Base-by-base conservation (phyloP, 1,140 invertebrate genomes). In the Solen grandis region DNA sequence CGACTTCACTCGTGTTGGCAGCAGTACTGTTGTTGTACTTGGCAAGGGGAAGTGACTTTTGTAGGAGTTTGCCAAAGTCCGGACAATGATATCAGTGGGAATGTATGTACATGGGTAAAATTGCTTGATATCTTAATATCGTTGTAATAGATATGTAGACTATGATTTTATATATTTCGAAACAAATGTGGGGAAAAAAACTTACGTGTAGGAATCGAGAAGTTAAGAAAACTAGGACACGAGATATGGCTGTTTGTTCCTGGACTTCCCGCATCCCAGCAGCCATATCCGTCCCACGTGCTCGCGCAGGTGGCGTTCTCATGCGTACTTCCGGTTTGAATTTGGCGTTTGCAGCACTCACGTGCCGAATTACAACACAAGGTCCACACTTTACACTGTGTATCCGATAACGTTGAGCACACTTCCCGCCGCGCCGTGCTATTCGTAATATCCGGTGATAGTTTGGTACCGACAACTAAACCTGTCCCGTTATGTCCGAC, bases 231-330 rank as follows among this genome's bases (percentile, higher is more conserved):
- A 78, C 92, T 92, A 19, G 96, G 97, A 92, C 97, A 97, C 27
- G 93, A 93, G 59, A 94, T 93, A 88, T 94, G 95, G 19, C 94
- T 96, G 33, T 94, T 94, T 62, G 92, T 90, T 84, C 96, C 96
- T 27, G 96, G 95, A 10, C 93, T 92, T 10, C 96, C 97, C 86
- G 95, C 94, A 29, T 96, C 95, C 96, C 96, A 97, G 90, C 97
- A 98, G 5, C 95, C 94, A 96, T 96, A 97, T 46, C 96, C 95
- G 92, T 98, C 96, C 92, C 96, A 98, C 4, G 94, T 94, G 63
- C 95, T 94, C n/a, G 93, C 93, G 90, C 97, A 98, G 2, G 84
- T 78, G 16, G 65, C 55, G 16, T 89, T 86, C 68, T 88, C 90
- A 10, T 19, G 1, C 0, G 90, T 89, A 3, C 84, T 76, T 25